Conservation (phyloP, 2,888 invertebrate species). For the Habrosyne pyritoides region DNA sequence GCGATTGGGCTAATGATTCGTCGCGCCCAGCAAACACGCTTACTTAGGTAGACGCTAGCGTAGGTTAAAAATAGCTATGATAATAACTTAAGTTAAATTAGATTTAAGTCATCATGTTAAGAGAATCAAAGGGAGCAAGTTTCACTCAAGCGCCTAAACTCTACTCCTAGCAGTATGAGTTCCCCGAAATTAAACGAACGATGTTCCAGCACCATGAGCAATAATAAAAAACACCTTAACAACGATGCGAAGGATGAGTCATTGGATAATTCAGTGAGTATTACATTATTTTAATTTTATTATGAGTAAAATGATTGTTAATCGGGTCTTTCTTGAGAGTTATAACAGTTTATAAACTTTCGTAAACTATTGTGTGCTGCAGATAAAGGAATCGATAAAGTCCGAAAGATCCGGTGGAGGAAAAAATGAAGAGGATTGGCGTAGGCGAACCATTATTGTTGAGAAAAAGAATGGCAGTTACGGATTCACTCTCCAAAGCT, state of each 20-base stretch:
- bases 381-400: slow-evolving; percentile 72
- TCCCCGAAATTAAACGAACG: slow-evolving; percentile 75
- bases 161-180: slow-evolving; percentile 51
- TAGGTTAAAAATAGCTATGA: slow-evolving; percentile 5
- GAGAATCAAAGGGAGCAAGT: not conserved
- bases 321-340: slow-evolving; percentile 15
- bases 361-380: not conserved
- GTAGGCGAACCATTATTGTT: slow-evolving; percentile 94
- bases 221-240: slow-evolving; percentile 64
- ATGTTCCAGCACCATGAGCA: slow-evolving; percentile 69
- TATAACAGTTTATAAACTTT: not conserved
- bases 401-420: slow-evolving; percentile 59
- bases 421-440: slow-evolving; percentile 90
- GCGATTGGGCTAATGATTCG: slow-evolving; percentile 54
- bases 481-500: slow-evolving; percentile 98
- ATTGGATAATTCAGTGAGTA: slow-evolving; percentile 74
- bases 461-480: slow-evolving; percentile 95
- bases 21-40: slow-evolving; percentile 28
- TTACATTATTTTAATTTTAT: slow-evolving; percentile 1
- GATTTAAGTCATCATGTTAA: not conserved
- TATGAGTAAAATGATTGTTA: not conserved
- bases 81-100: slow-evolving; percentile 7
- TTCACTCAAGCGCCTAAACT: not conserved
- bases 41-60: slow-evolving; percentile 16
- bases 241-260: slow-evolving; percentile 73